These are phyloP conservation scores for Neomonachus schauinslandi DNA, from an alignment of 2,113 vertebrate genomes.

Conservation along the genomic window DNA sequence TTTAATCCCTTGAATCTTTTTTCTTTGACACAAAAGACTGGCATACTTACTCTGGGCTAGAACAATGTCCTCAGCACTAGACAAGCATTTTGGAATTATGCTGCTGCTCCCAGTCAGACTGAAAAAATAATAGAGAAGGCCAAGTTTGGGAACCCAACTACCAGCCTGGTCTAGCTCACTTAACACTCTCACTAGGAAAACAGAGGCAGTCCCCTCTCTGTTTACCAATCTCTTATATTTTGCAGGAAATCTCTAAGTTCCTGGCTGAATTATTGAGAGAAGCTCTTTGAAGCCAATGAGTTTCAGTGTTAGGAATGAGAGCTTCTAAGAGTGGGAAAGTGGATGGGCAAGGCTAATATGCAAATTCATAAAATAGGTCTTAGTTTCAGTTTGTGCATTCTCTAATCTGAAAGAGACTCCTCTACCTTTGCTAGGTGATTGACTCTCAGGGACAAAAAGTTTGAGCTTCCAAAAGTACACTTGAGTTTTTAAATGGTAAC, in stretches of 20 bases:
- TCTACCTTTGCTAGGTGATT: not conserved
- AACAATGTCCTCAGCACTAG: not conserved
- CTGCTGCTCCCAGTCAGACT: not conserved
- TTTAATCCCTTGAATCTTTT: constrained; percentile 37
- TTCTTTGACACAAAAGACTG: not conserved
- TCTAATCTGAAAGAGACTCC: not conserved
- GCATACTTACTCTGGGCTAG: not conserved
- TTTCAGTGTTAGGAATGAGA: not conserved
- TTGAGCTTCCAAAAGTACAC: constrained; percentile 6
- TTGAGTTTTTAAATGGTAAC: not conserved
- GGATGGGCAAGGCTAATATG: not conserved
- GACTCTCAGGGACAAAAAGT: not conserved
- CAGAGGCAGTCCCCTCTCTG: not conserved
- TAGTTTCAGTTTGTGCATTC: constrained; percentile 1
- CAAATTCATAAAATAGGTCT: not conserved
- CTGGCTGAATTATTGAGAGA: not conserved
- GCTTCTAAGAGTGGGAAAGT: not conserved
- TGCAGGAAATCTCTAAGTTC: constrained; percentile 16
- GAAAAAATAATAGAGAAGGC: not conserved
- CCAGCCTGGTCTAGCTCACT: not conserved
- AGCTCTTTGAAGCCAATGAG: not conserved
- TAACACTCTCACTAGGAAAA: not conserved
- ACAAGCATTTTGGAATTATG: not conserved
- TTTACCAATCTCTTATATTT: not conserved
- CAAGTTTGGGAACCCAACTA: not conserved